A percentile compares a stretch with the other conserved stretches of the same genome.
These are phyloP conservation scores for Limanda limanda DNA, from an alignment of 2,113 vertebrate species.

Conservation along the genomic window DNA sequence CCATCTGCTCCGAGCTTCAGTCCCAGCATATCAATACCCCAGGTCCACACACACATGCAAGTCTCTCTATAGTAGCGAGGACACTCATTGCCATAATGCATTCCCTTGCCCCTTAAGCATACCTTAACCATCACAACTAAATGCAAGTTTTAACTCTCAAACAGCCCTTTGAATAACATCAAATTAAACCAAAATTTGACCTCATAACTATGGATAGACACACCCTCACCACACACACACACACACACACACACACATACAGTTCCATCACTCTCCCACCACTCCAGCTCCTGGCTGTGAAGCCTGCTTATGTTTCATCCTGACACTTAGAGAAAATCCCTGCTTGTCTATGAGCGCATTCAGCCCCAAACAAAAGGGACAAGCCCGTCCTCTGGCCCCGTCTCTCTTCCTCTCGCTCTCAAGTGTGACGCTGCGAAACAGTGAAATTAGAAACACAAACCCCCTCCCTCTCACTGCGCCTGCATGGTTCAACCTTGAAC, in stretches of 20 bases:
- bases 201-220: conserved; percentile 18
- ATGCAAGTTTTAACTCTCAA: too few relatives aligned
- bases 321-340: conserved; percentile 71
- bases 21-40: conserved; percentile 78
- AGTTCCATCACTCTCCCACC: conserved; percentile 57
- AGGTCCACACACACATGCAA: conserved; percentile 15
- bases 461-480: conserved; percentile 28
- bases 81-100: too few relatives aligned
- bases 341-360: conserved; percentile 68
- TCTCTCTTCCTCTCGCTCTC: conserved; percentile 27
- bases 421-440: conserved; percentile 30
- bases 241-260: conserved; percentile 39
- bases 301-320: conserved; percentile 71
- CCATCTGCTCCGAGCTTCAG: conserved; percentile 79
- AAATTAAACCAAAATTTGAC: too few relatives aligned
- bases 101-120: too few relatives aligned
- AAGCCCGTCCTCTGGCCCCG: conserved; percentile 40
- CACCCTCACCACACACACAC: conserved; percentile 36
- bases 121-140: too few relatives aligned
- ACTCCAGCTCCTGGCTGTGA: conserved; percentile 60
- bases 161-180: too few relatives aligned
- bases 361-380: conserved; percentile 59
- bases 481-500: conserved; percentile 70
- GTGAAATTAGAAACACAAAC: conserved; percentile 59
- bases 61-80: too few relatives aligned